Evolutionary conservation across 2,888 invertebrate genomes (phyloP).

Genomic region (Trachelus troglodyta): DNA sequence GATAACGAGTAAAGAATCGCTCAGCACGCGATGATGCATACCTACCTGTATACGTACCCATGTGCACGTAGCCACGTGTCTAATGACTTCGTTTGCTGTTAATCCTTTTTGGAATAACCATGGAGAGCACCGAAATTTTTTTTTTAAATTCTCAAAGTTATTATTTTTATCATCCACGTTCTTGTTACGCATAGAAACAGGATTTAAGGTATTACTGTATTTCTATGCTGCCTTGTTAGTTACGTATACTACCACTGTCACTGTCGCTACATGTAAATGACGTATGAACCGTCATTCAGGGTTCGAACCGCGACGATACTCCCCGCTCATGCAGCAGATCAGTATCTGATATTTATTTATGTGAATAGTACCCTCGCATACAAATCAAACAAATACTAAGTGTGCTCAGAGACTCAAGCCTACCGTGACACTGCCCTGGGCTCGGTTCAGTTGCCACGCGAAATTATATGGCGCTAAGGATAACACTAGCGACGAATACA

Average conservation of each 20-base stretch:
- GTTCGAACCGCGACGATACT: constrained; percentile 18
- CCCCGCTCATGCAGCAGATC: constrained; percentile 22
- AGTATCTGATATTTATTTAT: constrained; percentile 33
- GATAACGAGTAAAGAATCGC: constrained; percentile 5
- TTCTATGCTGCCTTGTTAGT: not conserved
- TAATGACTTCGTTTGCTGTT: not conserved
- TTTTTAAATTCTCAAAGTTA: no score
- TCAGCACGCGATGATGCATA: not conserved
- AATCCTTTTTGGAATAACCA: not conserved
- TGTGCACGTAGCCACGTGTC: not conserved
- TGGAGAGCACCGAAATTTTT: not conserved
- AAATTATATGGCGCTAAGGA: constrained; percentile 4
- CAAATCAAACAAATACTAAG: constrained; percentile 21
- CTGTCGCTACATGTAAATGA: not conserved
- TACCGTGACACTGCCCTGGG: constrained; percentile 8
- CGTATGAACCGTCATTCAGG: not conserved
- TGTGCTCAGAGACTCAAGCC: constrained; percentile 16
- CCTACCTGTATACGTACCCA: not conserved
- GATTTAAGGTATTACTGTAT: not conserved
- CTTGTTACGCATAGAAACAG: not conserved
- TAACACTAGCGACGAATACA: not conserved
- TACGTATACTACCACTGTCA: not conserved
- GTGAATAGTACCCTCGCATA: constrained; percentile 15
- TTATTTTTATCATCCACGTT: not conserved
- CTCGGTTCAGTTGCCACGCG: constrained; percentile 1